These are phyloP conservation scores for Drosophila monieri DNA, from an alignment of 2,888 invertebrate species.

Conservation along the genomic window DNA sequence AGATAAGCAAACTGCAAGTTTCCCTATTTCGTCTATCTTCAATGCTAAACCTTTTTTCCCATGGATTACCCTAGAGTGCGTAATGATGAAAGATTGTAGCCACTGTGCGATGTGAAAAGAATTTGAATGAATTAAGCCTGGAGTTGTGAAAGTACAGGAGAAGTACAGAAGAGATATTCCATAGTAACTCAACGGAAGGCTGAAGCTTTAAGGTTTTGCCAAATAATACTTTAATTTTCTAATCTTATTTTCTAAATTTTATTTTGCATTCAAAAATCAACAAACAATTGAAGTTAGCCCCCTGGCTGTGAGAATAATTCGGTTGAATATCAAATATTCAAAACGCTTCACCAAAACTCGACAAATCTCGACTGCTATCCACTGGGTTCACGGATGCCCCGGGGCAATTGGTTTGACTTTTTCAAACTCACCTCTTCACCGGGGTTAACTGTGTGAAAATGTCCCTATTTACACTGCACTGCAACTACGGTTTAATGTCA, in stretches of 20 bases:
- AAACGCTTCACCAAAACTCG: background rate
- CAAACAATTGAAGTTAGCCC: background rate
- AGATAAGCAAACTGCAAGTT: constrained; percentile 68
- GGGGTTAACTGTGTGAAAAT: constrained; percentile 12
- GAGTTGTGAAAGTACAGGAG: background rate
- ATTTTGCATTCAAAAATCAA: background rate
- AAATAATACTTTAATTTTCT: background rate
- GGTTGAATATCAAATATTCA: constrained; percentile 5
- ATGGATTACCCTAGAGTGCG: constrained; percentile 20
- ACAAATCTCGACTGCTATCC: constrained; percentile 11
- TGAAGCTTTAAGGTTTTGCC: background rate
- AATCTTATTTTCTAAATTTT: background rate
- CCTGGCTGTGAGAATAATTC: background rate
- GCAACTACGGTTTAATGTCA: constrained; percentile 49
- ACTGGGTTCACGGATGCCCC: background rate
- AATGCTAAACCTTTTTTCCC: constrained; percentile 21
- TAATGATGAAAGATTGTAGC: constrained; percentile 50
- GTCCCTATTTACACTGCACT: constrained; percentile 57
- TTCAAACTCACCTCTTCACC: constrained; percentile 2
- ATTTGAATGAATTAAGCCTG: constrained; percentile 33
- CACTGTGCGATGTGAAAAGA: constrained; percentile 33
- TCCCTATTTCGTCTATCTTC: constrained; percentile 16
- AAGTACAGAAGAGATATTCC: too few relatives aligned
- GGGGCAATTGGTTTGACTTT: constrained; percentile 30
- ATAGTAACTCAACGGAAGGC: too few relatives aligned